Evolutionary conservation across 2,113 vertebrate species (phyloP).

Genomic region (Lophura nycthemera): DNA sequence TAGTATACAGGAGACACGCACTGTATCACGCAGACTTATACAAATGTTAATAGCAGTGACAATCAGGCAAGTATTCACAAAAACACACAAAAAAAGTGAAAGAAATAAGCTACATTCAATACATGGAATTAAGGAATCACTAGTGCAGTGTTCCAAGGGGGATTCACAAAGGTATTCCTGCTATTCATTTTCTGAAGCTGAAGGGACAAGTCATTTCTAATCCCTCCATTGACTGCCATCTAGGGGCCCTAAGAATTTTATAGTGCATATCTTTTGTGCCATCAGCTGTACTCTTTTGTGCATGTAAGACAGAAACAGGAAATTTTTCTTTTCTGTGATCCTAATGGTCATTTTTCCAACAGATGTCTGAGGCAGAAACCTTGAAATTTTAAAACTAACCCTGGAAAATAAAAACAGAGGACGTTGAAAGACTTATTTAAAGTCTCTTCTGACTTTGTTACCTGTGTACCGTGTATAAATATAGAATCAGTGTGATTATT

Average conservation of each 20-base stretch:
- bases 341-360: neutral
- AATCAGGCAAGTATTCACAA: neutral
- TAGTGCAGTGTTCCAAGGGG: neutral
- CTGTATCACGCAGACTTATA: neutral
- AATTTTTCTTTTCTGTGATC: neutral
- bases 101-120: neutral
- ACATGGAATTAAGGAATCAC: neutral
- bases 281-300: neutral
- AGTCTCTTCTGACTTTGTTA: neutral
- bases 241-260: slow-evolving; percentile 54
- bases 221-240: slow-evolving; percentile 70
- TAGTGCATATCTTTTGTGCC: slow-evolving; percentile 18
- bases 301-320: neutral
- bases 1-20: neutral
- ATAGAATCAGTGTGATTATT: neutral
- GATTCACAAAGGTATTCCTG: neutral
- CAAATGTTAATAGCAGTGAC: rapidly evolving
- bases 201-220: slow-evolving; percentile 27
- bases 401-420: neutral
- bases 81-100: neutral
- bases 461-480: neutral
- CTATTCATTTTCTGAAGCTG: slow-evolving; percentile 13
- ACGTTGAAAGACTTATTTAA: neutral
- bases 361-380: neutral
- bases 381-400: slow-evolving; percentile 3